Percentiles rank a stretch among this genome's conserved stretches.
These are phyloP conservation scores for Pygoscelis antarcticus DNA, from an alignment of 2,113 vertebrate genomes.

Conservation along the genomic window DNA sequence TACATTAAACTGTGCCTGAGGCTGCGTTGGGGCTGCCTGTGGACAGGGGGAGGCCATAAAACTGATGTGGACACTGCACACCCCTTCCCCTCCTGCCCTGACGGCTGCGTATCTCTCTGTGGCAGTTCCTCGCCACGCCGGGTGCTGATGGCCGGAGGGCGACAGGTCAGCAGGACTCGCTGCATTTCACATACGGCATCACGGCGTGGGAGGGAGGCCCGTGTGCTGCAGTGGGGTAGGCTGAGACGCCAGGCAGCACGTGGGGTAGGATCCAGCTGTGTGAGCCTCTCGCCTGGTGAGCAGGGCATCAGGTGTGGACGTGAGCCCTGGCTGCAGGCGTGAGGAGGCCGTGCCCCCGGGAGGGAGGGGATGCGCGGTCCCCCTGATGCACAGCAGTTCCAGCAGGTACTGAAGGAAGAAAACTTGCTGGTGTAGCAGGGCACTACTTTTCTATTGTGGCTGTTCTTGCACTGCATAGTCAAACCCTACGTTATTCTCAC, in stretches of 20 bases:
- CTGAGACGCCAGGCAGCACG: not conserved
- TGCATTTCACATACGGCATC: accelerated
- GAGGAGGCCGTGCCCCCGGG: accelerated
- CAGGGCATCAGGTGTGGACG: not conserved
- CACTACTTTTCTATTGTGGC: not conserved
- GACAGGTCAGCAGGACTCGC: accelerated
- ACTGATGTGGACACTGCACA: not conserved
- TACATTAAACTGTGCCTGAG: not conserved
- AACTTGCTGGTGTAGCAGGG: not conserved
- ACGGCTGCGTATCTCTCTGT: not conserved
- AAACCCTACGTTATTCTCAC: not conserved
- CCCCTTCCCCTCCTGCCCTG: not conserved
- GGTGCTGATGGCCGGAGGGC: not conserved
- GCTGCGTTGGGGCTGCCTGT: not conserved
- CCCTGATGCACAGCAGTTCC: not conserved
- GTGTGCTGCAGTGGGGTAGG: accelerated
- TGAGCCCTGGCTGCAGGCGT: not conserved
- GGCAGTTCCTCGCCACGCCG: accelerated
- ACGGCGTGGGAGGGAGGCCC: not conserved
- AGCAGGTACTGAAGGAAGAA: not conserved
- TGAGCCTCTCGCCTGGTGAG: not conserved
- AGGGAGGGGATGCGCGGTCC: no score
- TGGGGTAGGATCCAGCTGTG: not conserved
- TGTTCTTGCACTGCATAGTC: not conserved
- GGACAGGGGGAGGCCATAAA: not conserved